phyloP scores from a whole-genome alignment of 2,797 vertebrate genomes.

The Siniperca obscura region DNA sequence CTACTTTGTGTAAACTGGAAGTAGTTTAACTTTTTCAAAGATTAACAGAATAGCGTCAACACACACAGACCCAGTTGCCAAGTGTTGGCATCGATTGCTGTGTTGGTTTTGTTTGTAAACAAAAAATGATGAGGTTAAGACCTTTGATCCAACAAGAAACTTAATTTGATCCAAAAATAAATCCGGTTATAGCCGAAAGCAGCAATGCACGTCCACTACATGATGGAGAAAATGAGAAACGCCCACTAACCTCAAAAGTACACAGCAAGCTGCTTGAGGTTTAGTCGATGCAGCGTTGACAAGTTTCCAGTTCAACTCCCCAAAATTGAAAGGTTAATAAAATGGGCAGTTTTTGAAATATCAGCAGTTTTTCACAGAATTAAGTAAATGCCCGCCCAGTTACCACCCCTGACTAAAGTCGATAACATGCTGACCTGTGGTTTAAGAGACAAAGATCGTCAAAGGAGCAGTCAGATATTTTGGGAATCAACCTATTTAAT shows the following conservation, averaged over 20 bases:
- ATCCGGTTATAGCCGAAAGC: conserved; percentile 20
- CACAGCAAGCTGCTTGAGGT: conserved; percentile 34
- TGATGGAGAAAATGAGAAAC: conserved; percentile 47
- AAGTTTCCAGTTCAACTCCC: conserved; percentile 40
- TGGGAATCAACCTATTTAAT: neutral
- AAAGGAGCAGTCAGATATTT: conserved; percentile 16
- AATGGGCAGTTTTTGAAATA: conserved; percentile 23
- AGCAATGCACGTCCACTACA: conserved; percentile 18
- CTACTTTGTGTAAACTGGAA: no score
- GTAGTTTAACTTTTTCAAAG: no score
- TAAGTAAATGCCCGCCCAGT: conserved; percentile 30
- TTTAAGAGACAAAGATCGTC: conserved; percentile 21
- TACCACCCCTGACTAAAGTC: conserved; percentile 17
- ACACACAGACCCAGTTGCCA: neutral
- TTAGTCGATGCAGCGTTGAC: conserved; percentile 55
- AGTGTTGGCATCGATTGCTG: neutral
- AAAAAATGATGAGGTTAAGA: conserved; percentile 22
- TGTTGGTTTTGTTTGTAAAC: conserved; percentile 25
- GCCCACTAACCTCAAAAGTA: conserved; percentile 43
- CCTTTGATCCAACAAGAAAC: conserved; percentile 42
- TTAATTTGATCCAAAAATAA: conserved; percentile 43
- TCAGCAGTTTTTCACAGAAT: conserved; percentile 48
- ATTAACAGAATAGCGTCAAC: neutral
- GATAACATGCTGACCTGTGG: conserved; percentile 21
- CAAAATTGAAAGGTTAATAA: conserved; percentile 57